Evolutionary conservation across 2,888 invertebrate species (phyloP), one percentile per base, ranked within the genome.

Genomic region (Xylocampa areola): DNA sequence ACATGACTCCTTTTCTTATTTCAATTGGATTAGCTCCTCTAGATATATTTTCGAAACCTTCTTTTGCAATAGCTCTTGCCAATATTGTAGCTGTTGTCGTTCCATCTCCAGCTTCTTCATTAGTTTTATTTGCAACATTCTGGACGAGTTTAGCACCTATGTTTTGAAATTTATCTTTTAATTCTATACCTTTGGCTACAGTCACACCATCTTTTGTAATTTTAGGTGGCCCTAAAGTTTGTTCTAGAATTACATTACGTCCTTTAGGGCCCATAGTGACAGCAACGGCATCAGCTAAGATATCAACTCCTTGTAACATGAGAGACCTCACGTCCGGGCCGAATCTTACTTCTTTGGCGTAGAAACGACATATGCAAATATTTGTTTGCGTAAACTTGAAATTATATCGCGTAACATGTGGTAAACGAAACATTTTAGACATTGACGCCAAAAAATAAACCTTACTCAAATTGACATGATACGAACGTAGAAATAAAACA

Each of bases 181-280:
- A 94, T 87, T 99, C 99, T 73, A 99, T 97, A 30, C 98, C 97
- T 94, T 99, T 99, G 13, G 99, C 99, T 8, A 99, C 99, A 0
- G 99, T 99, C 0, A 99, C 99, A 64, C 99, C 99, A 89, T 99
- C 99, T 94, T 99, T 99, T n/a, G 99, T 99, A 80, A 99, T 99
- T 95, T 99, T 99, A 5, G 99, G 99, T 52, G 98, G 97, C 10
- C 99, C 99, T 97, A 98, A 98, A 19, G 97, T 96, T 90, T 99
- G 99, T 91, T 99, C 99, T 76, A 99, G 95, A 77, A 99, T 99
- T 4, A 99, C 99, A 89, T 99, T 99, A 53, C 99, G 96, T 10
- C 99, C 99, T 81, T 99, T 99, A 43, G 99, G 99, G 11, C 99
- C 99, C 99, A 99, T 98, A 7, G 99, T 99, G 19, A 99, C 98